Percentiles rank a stretch among this genome's conserved stretches.
Evolutionary conservation across 2,888 invertebrate genomes (phyloP).

Genomic region (Ametastegia equiseti): DNA sequence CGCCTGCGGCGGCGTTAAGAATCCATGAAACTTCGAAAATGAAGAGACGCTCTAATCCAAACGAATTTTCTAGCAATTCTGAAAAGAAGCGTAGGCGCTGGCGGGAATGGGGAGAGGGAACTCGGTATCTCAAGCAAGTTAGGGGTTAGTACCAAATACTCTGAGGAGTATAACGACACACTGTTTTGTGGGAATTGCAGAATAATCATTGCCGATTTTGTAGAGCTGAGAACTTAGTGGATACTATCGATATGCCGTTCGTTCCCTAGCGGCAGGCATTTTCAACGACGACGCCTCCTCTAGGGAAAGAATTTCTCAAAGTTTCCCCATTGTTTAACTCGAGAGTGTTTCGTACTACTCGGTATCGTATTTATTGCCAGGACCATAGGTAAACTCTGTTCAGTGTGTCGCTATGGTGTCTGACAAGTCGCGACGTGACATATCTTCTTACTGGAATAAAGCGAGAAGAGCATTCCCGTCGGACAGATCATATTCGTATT

Average conservation of each 20-base stretch:
- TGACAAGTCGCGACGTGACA: background rate
- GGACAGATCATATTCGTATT: background rate
- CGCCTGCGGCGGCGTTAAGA: constrained; percentile 9
- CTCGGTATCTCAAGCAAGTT: constrained; percentile 72
- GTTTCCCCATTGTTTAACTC: background rate
- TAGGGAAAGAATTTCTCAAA: background rate
- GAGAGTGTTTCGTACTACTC: constrained; percentile 38
- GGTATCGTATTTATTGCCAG: constrained; percentile 21
- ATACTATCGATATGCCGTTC: no score
- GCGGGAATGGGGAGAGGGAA: constrained; percentile 72
- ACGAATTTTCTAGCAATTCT: constrained; percentile 64
- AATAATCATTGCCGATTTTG: background rate
- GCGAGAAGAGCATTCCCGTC: constrained; percentile 1
- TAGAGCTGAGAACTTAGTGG: background rate
- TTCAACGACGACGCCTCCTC: background rate
- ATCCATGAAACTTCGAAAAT: constrained; percentile 50
- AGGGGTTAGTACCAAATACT: constrained; percentile 64
- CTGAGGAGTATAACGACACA: constrained; percentile 22
- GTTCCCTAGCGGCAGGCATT: background rate
- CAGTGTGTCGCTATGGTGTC: constrained; percentile 40
- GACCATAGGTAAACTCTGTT: background rate
- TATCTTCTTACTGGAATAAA: background rate
- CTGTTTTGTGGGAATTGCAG: background rate
- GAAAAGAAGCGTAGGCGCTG: constrained; percentile 71
- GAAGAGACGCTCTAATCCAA: constrained; percentile 63